Conservation (phyloP, 2,797 vertebrate species). For the Chloroceryle amazona region DNA sequence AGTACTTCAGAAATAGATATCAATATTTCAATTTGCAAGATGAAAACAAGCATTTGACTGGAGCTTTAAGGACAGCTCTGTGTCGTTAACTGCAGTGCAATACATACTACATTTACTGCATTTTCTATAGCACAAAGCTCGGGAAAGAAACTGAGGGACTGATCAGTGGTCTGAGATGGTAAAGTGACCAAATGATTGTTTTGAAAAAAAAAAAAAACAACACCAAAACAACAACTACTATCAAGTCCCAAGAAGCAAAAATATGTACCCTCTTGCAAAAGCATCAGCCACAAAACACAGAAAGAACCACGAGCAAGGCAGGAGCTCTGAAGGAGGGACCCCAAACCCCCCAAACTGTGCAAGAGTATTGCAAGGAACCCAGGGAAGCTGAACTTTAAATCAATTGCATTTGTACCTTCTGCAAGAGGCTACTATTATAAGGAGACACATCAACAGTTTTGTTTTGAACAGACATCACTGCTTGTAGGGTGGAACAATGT, state of each 20-base stretch:
- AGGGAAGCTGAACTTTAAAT: background rate
- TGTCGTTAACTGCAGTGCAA: background rate
- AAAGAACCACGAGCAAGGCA: background rate
- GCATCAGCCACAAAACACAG: background rate
- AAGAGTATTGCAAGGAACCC: background rate
- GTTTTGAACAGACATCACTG: background rate
- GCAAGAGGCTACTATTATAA: background rate
- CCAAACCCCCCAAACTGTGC: accelerated
- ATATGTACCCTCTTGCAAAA: background rate
- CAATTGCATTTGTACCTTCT: background rate
- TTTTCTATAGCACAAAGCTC: background rate
- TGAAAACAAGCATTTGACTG: background rate
- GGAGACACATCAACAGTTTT: background rate
- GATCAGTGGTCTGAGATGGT: accelerated
- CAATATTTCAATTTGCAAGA: background rate
- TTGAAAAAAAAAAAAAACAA: background rate
- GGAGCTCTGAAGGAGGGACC: background rate
- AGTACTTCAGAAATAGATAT: background rate
- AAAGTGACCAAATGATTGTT: background rate
- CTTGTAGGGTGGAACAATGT: background rate
- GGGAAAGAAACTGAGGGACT: background rate
- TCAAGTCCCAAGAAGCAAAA: background rate
- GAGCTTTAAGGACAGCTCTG: background rate
- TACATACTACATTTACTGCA: background rate
- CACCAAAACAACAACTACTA: background rate